These are phyloP conservation scores for Lepidochrysops patricia DNA, from an alignment of 2,888 invertebrate genomes.

Conservation along the genomic window DNA sequence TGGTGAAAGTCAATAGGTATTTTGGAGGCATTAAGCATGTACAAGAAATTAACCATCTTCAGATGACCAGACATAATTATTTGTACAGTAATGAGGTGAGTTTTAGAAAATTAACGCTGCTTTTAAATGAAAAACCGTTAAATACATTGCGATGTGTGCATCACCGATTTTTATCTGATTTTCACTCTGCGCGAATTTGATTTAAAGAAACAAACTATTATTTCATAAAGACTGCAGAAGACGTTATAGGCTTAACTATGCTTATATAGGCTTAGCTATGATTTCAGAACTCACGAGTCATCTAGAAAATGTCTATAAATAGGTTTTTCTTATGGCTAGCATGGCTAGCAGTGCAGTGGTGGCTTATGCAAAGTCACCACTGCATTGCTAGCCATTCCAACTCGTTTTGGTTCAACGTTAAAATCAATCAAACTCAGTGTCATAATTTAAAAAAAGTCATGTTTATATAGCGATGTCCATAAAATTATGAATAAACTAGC, in stretches of 20 bases:
- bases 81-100: background rate
- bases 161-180: background rate
- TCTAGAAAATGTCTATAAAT: too few relatives aligned
- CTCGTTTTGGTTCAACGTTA: too few relatives aligned
- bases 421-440: background rate
- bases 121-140: background rate
- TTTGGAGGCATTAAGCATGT: constrained; percentile 35
- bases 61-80: background rate
- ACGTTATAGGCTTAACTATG: too few relatives aligned
- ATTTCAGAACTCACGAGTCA: too few relatives aligned
- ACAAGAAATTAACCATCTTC: constrained; percentile 29
- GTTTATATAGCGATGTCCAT: background rate
- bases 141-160: background rate
- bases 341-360: too few relatives aligned
- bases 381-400: too few relatives aligned
- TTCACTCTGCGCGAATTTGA: too few relatives aligned
- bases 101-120: background rate
- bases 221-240: too few relatives aligned
- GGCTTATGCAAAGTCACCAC: too few relatives aligned
- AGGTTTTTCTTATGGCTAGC: too few relatives aligned
- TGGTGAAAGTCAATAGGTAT: constrained; percentile 54
- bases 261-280: too few relatives aligned
- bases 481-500: background rate
- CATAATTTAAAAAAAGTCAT: background rate
- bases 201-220: too few relatives aligned